Percentiles rank a stretch among this genome's conserved stretches.
Conservation (phyloP, 1,140 invertebrate genomes). For the Geopemphigus sp. region DNA sequence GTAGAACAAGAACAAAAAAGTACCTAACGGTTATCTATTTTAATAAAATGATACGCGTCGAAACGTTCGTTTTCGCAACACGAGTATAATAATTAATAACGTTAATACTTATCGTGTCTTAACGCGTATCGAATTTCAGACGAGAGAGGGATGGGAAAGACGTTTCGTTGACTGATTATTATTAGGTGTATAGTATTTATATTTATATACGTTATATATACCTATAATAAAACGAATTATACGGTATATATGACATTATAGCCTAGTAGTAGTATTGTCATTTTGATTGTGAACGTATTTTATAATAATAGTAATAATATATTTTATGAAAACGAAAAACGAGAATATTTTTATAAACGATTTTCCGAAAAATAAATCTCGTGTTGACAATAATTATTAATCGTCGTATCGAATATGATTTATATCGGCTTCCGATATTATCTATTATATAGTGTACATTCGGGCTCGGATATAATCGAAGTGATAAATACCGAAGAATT, state of each 20-base stretch:
- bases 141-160: too few species aligned
- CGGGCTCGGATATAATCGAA: too few species aligned
- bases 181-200: too few species aligned
- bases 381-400: neutral
- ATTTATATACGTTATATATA: neutral
- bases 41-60: neutral
- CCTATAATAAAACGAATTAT: neutral
- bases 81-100: neutral
- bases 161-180: too few species aligned
- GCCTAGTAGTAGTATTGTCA: constrained; percentile 7
- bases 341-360: neutral
- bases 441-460: too few species aligned
- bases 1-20: neutral
- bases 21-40: neutral
- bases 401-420: neutral
- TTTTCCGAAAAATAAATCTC: neutral
- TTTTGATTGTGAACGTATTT: constrained; percentile 27
- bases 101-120: too few species aligned
- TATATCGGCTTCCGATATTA: too few species aligned
- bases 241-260: neutral
- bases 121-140: too few species aligned
- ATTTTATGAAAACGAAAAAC: neutral
- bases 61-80: neutral
- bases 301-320: neutral
- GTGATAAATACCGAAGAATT: too few species aligned